Percentiles rank a stretch among this genome's conserved stretches.
Evolutionary conservation across 2,888 invertebrate species (phyloP).

Genomic region (Caenorhabditis zanzibari): DNA sequence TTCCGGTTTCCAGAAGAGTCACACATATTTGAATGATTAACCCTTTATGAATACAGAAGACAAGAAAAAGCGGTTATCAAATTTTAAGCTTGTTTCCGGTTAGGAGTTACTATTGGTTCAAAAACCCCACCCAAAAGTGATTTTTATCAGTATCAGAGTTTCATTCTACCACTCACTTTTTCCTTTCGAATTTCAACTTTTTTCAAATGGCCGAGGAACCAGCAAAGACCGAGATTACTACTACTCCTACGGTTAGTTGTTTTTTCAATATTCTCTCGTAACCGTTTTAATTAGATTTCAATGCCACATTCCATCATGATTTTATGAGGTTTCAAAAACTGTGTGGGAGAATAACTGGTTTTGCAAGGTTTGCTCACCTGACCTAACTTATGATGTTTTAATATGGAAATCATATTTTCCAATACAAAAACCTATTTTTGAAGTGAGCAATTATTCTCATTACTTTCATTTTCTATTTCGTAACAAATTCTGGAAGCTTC

Average conservation of each 20-base stretch:
- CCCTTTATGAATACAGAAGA: background rate
- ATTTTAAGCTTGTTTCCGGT: background rate
- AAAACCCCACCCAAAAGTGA: background rate
- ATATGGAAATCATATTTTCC: background rate
- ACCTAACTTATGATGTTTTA: background rate
- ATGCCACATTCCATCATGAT: too few relatives aligned
- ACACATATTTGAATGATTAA: background rate
- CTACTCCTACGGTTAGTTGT: background rate
- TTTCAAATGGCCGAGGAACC: background rate
- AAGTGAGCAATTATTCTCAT: too few relatives aligned
- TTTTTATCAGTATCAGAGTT: background rate
- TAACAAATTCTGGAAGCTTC: constrained; percentile 29
- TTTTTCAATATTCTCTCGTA: too few relatives aligned
- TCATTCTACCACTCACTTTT: background rate
- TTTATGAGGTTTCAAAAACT: background rate
- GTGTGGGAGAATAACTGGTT: background rate
- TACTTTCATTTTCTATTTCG: constrained; percentile 8
- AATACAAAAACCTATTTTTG: background rate
- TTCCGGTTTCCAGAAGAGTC: background rate
- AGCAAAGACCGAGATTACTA: background rate
- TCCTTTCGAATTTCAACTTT: background rate
- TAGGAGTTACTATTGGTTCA: background rate
- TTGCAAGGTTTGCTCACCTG: background rate
- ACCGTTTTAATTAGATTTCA: too few relatives aligned
- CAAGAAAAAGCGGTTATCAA: background rate